Conservation (phyloP, 2,888 invertebrate species). For the Mesochorus sp. region DNA sequence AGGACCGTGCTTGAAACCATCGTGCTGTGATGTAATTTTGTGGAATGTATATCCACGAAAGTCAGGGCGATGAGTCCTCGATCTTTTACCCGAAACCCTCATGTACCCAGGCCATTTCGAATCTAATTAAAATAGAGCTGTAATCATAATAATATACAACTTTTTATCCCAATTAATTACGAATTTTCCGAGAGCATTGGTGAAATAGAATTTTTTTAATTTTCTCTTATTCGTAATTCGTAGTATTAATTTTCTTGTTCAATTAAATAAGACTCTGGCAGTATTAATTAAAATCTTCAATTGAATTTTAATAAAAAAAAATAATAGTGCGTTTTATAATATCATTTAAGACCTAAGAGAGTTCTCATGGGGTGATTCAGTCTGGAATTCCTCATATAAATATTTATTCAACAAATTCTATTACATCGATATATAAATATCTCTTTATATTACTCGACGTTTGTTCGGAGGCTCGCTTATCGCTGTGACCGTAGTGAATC, state of each 20-base stretch:
- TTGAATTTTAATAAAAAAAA: not conserved
- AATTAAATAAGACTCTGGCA: too few species aligned
- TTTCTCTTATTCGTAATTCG: not conserved
- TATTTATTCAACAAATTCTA: conserved; percentile 7
- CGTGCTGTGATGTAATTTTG: conserved; percentile 36
- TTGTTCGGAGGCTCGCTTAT: conserved; percentile 55
- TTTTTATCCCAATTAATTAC: too few species aligned
- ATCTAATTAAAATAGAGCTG: too few species aligned
- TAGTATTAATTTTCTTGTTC: too few species aligned
- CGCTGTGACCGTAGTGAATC: conserved; percentile 63
- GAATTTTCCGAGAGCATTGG: too few species aligned
- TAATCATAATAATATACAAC: too few species aligned
- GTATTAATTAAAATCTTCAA: too few species aligned
- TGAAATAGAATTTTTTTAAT: not conserved
- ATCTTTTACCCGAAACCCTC: not conserved
- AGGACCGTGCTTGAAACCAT: conserved; percentile 29
- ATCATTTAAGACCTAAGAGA: too few species aligned
- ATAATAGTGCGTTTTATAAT: not conserved
- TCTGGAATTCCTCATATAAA: not conserved
- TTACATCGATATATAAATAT: not conserved
- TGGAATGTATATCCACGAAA: conserved; percentile 24
- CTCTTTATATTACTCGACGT: conserved; percentile 11
- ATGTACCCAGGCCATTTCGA: not conserved
- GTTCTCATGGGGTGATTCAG: too few species aligned
- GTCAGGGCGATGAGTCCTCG: conserved; percentile 10